These are phyloP conservation scores for Globodera ellingtonae DNA, from an alignment of 1,140 invertebrate genomes.

Conservation along the genomic window DNA sequence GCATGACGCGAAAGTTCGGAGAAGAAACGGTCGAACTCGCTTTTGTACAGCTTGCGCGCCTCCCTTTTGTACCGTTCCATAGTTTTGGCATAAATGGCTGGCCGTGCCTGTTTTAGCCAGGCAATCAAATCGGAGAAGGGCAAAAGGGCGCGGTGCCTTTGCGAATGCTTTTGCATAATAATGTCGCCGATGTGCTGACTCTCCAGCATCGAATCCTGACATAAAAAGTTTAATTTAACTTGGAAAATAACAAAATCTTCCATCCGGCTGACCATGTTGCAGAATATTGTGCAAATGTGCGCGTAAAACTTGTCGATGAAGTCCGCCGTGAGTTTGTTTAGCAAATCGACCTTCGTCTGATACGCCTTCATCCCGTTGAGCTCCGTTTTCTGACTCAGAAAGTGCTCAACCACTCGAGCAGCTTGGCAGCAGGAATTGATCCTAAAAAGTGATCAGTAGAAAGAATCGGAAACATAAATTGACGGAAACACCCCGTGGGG, in stretches of 20 bases:
- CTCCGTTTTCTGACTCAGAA: slow-evolving; percentile 74
- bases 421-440: slow-evolving; percentile 78
- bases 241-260: background rate
- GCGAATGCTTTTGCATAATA: slow-evolving; percentile 52
- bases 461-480: background rate
- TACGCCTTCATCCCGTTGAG: slow-evolving; percentile 48
- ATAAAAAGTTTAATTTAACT: slow-evolving; percentile 20
- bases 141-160: slow-evolving; percentile 43
- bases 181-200: slow-evolving; percentile 41
- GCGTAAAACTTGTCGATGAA: slow-evolving; percentile 53
- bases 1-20: slow-evolving; percentile 30
- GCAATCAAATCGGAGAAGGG: slow-evolving; percentile 46
- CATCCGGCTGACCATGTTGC: slow-evolving; percentile 45
- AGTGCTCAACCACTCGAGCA: slow-evolving; percentile 78
- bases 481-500: slow-evolving; percentile 66
- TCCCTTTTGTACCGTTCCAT: slow-evolving; percentile 45
- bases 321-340: slow-evolving; percentile 33
- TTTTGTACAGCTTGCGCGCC: slow-evolving; percentile 41
- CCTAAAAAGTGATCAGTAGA: slow-evolving; percentile 66
- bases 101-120: slow-evolving; percentile 42
- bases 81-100: slow-evolving; percentile 37
- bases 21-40: slow-evolving; percentile 53
- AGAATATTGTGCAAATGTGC: slow-evolving; percentile 47
- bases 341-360: slow-evolving; percentile 37
- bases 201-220: slow-evolving; percentile 43